Evolutionary conservation across 2,113 vertebrate genomes (phyloP), one percentile per base, ranked within the genome.

Genomic region (Osmerus mordax): DNA sequence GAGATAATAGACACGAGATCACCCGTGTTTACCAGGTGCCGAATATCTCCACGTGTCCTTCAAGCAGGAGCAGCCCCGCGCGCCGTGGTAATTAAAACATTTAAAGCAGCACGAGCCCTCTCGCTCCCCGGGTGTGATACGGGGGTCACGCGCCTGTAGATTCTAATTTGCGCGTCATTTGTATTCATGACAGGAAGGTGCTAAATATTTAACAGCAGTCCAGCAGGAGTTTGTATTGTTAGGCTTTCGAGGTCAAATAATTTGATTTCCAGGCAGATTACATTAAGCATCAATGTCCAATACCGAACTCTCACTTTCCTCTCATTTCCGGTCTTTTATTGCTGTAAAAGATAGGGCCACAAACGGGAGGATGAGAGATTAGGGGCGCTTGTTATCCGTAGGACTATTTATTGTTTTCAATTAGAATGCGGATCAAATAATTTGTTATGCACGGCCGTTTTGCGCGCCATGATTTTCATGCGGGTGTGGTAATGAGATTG

Each of bases 81-180:
- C 93, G 93, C 87, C 90, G 83, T 80, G 87, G 94, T 94, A 97
- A 98, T 97, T 97, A 96, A 97, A 97, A 93, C 93, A 93, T 93
- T 96, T 94, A 94, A 95, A 94, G 84, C 91, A 88, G 91, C 92
- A 91, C 88, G 90, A 92, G 91, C 89, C 92, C 91, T 91, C 91
- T 87, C 87, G 94, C 92, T 87, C 86, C 73, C 90, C 85, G 83
- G 90, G 94, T 95, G 93, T 94, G 93, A 93, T 94, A 91, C 90
- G 91, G 89, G 91, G 95, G 96, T 98, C 96, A 96, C 93, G 92
- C 94, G 94, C 95, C 93, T 98, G 95, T 95, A 96, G 93, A 93
- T 95, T 97, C 93, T 96, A 95, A 97, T 99, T 98, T 99, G 95
- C 91, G 94, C 92, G 84, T 90, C 79, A 97, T 98, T 95, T 95